Evolutionary conservation across 2,888 invertebrate species (phyloP), one percentile per base, ranked within the genome.

Genomic region (Catonia carolina): DNA sequence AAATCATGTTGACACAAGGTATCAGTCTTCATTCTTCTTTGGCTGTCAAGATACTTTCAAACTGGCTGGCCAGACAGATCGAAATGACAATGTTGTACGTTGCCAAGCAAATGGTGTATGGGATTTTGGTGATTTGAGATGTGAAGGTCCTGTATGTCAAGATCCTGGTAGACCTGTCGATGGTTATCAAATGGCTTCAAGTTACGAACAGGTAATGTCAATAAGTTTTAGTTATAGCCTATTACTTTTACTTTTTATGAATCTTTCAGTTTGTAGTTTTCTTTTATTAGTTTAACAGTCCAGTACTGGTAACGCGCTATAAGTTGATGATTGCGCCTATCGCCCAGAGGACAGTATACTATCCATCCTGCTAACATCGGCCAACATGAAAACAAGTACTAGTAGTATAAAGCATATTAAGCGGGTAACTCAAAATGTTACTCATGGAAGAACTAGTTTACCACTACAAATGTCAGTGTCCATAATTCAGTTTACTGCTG

Each of bases 11-110:
- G 93, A 94, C 69, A 93, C 94, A 0, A 86, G 86, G 73, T 94
- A 86, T 69, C 92, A 94, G 73, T 90, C 94, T 33, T 91, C 89
- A 2, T 94, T 96, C 77, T 93, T 89, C 77, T 96, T 96, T 70
- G 93, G 94, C 33, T 97, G 96, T 68, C 92, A 93, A 75, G 92
- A 94, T 62, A 96, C 96, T 0, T 97, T 96, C 70, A 92, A 92
- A 52, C 76, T 94, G 14, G 92, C 91, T 17, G 95, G 95, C 2
- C 92, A 95, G 75, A 92, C 94, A 1, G 87, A 85, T 62, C 85
- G 88, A 66, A 88, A 93, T 65, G 94, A 96, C 68, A 92, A 92
- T 69, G 88, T 90, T 10, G 96, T 98, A 22, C 77, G 88, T 61
- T 97, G 97, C 72, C 87, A 89, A 75, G 85, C 86, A 1, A 93